Evolutionary conservation across 1,140 invertebrate species (phyloP).

Genomic region (Oryctes rhinoceros): DNA sequence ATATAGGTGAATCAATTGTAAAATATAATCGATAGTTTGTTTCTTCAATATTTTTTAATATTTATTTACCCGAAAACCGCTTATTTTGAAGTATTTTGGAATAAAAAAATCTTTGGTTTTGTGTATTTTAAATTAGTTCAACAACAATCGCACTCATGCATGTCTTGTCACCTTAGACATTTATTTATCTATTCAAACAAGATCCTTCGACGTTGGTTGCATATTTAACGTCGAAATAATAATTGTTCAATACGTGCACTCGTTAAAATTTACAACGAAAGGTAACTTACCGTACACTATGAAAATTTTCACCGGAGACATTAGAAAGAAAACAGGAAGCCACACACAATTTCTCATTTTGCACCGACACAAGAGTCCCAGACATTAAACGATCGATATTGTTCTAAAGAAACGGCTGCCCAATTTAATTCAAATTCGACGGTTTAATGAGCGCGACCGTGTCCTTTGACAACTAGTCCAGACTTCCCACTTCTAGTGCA

Average conservation of each 20-base stretch:
- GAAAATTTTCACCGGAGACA: not conserved
- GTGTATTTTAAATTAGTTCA: too few relatives aligned
- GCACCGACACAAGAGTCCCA: not conserved
- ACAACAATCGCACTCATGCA: not conserved
- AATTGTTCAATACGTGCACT: not conserved
- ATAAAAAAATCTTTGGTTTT: too few relatives aligned
- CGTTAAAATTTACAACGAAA: not conserved
- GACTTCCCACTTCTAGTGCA: conserved; percentile 6
- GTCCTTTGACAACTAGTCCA: conserved; percentile 19
- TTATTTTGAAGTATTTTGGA: too few relatives aligned
- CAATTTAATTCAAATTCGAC: conserved; percentile 3
- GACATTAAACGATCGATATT: not conserved
- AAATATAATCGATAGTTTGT: too few relatives aligned
- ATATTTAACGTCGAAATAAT: not conserved
- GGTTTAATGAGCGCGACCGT: conserved; percentile 7
- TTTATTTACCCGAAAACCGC: too few relatives aligned
- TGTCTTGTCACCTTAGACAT: not conserved
- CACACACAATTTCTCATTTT: conserved; percentile 16
- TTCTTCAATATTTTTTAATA: too few relatives aligned
- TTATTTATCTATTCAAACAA: conserved; percentile 1
- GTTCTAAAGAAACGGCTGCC: not conserved
- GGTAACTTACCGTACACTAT: not conserved
- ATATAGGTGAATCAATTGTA: too few relatives aligned
- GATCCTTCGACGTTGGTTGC: not conserved
- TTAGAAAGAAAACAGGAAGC: not conserved